Evolutionary conservation across 1,140 invertebrate species (phyloP), one percentile per base, ranked within the genome.

Genomic region (Nasonia longicornis): DNA sequence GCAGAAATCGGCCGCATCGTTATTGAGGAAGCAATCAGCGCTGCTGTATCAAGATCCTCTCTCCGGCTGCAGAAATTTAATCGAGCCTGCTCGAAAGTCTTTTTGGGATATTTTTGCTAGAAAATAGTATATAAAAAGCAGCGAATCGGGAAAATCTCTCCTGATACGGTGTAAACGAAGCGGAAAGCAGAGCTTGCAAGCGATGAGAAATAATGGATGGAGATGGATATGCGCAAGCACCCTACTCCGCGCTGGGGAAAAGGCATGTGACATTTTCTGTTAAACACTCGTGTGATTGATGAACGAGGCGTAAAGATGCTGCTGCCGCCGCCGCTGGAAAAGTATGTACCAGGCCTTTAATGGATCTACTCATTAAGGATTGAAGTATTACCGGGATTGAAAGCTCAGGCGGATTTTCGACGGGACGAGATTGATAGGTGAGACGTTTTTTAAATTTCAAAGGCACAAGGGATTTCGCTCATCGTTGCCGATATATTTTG

Each of bases 231-330:
- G 42, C 58, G 42, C 58, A 80, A 75, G 64, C 58, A 70, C 79
- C 76, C 52, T 81, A 58, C 45, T 42, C 26, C 6, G n/a, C 6
- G n/a, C n/a, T 35, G 16, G 70, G 66, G 38, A n/a, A 14, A 35
- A 73, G 38, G 20, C 64, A 16, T 42, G 63, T 48, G 79, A 74
- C 71, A 72, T 74, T 80, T 80, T 58, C 66, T 26, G 79, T 63
- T 63, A 42, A 70, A 81, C 31, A 76, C 66, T 42, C 64, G 35
- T 58, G 26, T 76, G 79, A 81, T 81, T 81, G 79, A 81, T 81
- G 72, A 45, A 70, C 29, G 45, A 69, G 64, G 29, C 48, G 79
- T 22, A 75, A 74, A 66, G 69, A 74, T 69, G 38, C 42, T 74
- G 38, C 38, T 42, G 7, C 8, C 10, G 38, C 38, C 8, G 38